Evolutionary conservation across 2,888 invertebrate genomes (phyloP).

Genomic region (Pachydiplax longipennis): DNA sequence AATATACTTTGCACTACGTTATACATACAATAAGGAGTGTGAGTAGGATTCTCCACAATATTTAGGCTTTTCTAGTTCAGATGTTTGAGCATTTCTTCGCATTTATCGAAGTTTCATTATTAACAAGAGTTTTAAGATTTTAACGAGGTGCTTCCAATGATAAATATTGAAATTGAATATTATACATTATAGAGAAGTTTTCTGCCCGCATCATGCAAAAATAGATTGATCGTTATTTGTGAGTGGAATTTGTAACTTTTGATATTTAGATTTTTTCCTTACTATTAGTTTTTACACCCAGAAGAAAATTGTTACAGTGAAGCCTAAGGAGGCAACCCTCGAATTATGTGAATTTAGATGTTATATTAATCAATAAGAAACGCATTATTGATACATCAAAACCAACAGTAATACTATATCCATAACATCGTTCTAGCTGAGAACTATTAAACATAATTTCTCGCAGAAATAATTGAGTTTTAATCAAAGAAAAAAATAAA

Average conservation of each 20-base stretch:
- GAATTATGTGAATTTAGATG: too few relatives aligned
- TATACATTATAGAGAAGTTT: background rate
- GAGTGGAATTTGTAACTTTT: background rate
- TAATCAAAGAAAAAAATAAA: too few relatives aligned
- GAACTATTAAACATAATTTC: too few relatives aligned
- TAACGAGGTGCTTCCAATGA: background rate
- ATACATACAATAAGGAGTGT: background rate
- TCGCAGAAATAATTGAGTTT: too few relatives aligned
- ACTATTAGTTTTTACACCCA: too few relatives aligned
- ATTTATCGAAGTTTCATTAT: background rate
- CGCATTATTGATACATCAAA: too few relatives aligned
- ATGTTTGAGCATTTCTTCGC: background rate
- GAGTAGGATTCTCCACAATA: background rate
- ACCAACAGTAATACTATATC: too few relatives aligned
- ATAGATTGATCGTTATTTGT: background rate
- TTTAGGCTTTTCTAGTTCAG: background rate
- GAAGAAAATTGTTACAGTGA: too few relatives aligned
- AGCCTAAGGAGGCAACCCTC: too few relatives aligned
- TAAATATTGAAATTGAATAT: background rate
- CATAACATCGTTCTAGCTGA: too few relatives aligned
- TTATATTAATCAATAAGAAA: too few relatives aligned
- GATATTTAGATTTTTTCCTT: background rate
- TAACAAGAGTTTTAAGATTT: background rate
- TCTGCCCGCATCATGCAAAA: background rate
- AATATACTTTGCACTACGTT: background rate